phyloP scores from a whole-genome alignment of 23 tunicate genomes.

The Trididemnum miniatum region DNA sequence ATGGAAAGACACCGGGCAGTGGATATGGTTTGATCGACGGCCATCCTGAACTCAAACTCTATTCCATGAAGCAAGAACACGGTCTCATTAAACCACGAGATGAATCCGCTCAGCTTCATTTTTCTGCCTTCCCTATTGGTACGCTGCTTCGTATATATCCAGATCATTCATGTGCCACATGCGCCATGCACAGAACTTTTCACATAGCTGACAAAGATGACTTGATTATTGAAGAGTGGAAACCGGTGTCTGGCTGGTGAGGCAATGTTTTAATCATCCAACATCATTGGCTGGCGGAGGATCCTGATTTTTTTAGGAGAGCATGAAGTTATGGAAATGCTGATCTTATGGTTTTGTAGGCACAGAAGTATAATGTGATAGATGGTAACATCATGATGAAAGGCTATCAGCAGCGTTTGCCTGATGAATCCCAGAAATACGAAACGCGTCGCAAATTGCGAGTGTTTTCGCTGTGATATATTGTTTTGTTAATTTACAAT shows the following conservation, averaged over 20 bases:
- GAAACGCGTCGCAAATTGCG: no score
- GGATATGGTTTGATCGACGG: slow-evolving; percentile 67
- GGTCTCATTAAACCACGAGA: slow-evolving; percentile 38
- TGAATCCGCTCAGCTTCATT: slow-evolving; percentile 31
- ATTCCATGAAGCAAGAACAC: slow-evolving; percentile 69
- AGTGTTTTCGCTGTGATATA: no score
- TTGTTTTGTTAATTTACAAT: no score
- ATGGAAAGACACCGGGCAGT: slow-evolving; percentile 35
- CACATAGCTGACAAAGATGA: slow-evolving; percentile 60
- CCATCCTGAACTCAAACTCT: slow-evolving; percentile 64
- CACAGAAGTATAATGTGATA: no score
- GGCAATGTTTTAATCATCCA: no score
- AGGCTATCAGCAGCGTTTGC: no score
- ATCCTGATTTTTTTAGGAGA: no score
- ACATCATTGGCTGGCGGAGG: no score
- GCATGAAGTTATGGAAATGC: no score
- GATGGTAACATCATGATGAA: no score
- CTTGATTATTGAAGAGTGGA: slow-evolving; percentile 68
- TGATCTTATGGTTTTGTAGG: no score
- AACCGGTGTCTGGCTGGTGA: slow-evolving; percentile 76
- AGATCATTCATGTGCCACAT: slow-evolving; percentile 90
- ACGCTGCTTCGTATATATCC: slow-evolving; percentile 52
- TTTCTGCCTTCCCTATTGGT: slow-evolving; percentile 55
- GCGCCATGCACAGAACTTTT: slow-evolving; percentile 73
- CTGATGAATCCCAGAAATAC: no score